Conservation (phyloP, 2,888 invertebrate species). For the Callyntrura guangdongensis region DNA sequence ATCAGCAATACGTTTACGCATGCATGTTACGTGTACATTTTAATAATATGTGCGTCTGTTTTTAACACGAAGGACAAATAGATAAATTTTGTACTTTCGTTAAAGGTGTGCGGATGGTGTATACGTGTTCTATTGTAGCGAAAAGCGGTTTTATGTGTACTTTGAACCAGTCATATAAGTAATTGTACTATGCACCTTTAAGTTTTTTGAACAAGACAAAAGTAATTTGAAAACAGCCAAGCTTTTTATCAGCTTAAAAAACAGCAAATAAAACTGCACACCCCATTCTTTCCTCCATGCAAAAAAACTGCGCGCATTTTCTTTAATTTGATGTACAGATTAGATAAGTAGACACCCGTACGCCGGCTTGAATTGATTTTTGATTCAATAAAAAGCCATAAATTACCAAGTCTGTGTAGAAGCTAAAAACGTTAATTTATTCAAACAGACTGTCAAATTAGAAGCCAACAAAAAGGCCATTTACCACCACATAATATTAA, state of each 20-base stretch:
- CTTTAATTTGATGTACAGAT: no score
- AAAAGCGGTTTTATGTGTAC: not conserved
- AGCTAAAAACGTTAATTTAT: slow-evolving; percentile 12
- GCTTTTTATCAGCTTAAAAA: no score
- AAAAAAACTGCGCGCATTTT: no score
- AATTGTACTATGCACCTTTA: no score
- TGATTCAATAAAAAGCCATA: not conserved
- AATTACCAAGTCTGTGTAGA: not conserved
- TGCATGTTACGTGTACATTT: not conserved
- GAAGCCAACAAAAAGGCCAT: slow-evolving; percentile 17
- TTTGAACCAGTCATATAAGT: no score
- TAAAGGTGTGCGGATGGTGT: not conserved
- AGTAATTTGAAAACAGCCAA: no score
- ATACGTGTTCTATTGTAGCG: not conserved
- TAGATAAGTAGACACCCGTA: no score
- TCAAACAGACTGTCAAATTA: slow-evolving; percentile 23
- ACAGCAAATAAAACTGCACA: no score
- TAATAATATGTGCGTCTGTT: not conserved
- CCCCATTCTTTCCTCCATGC: no score
- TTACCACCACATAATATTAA: slow-evolving; percentile 11
- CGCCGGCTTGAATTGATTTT: not conserved
- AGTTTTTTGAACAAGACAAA: no score
- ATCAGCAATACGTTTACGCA: slow-evolving; percentile 25
- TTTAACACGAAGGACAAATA: not conserved
- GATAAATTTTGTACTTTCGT: not conserved